phyloP scores from a whole-genome alignment of 2,888 invertebrate species.

The Polietes domitor region DNA sequence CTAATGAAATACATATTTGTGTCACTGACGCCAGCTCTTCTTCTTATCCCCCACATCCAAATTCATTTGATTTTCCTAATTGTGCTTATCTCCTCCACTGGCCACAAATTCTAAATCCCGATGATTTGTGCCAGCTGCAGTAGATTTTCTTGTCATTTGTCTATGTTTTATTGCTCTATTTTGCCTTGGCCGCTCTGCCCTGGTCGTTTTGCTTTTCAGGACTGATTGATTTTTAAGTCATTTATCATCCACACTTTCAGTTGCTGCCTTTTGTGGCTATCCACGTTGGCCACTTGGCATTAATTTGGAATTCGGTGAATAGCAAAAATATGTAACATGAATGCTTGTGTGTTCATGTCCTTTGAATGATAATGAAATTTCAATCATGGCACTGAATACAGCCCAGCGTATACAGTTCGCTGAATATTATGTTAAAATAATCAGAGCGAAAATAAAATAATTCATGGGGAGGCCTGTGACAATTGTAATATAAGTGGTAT shows the following conservation, averaged over 20 bases:
- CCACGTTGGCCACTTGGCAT: neutral
- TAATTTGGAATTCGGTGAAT: neutral
- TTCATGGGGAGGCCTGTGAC: too few species aligned
- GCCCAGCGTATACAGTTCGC: too few species aligned
- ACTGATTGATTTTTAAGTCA: slow-evolving; percentile 1
- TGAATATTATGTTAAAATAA: neutral
- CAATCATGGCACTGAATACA: neutral
- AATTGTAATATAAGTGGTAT: too few species aligned
- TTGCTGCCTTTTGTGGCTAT: neutral
- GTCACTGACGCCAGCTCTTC: too few species aligned
- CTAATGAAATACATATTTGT: too few species aligned
- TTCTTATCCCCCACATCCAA: too few species aligned
- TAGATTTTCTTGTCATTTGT: neutral
- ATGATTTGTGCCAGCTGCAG: slow-evolving; percentile 1
- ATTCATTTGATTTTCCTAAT: neutral
- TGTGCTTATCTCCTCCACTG: neutral
- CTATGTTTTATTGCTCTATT: neutral
- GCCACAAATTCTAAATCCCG: neutral
- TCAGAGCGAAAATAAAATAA: neutral
- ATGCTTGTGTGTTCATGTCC: neutral
- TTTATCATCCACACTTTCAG: neutral
- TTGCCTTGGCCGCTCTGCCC: neutral
- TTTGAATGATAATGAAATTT: neutral
- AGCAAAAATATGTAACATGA: neutral
- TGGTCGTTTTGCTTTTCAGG: neutral